Evolutionary conservation across 2,888 invertebrate species (phyloP), one percentile per base, ranked within the genome.

Genomic region (Eupsilia transversa): DNA sequence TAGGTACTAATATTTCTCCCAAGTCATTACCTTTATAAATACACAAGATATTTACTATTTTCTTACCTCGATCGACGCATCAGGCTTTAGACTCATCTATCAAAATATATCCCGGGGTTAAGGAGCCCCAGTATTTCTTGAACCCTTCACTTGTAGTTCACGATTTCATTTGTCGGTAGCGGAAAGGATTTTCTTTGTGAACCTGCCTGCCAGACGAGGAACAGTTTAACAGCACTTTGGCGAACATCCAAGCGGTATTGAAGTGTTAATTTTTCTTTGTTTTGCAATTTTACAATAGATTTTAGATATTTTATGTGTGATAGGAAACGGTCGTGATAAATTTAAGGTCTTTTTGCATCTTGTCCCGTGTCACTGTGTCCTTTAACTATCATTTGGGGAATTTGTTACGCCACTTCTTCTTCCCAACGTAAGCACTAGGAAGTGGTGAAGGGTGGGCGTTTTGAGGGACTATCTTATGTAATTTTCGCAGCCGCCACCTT

Each of bases 131-230:
- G 68, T 78, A 23, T 67, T 49, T 72, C 69, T 70, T 60, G 46
- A 43, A 59, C 23, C 54, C 70, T 87, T 89, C 89, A 85, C 85
- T 84, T 82, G 76, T 84, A 85, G 78, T 88, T 87, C 68, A 84
- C 82, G 76, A 86, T 89, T 89, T 86, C 88, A 88, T 90, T 88
- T 88, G 88, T 87, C 77, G 67, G 76, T 35, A 61, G 46, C 30
- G 66, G 57, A 60, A 49, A 71, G 68, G 72, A 85, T 75, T 77
- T 85, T 78, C 77, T 65, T 74, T 72, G 80, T 84, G 57, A 82
- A 80, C 67, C 77, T 77, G 77, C 59, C 70, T 69, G 56, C 59
- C 60, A 56, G 49, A 68, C 57, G 38, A 56, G 69, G 73, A 59
- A 66, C 74, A 74, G 64, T 81, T 75, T 75, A 69, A 41, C 54